Evolutionary conservation across 2,888 invertebrate species (phyloP).

Genomic region (Synanthedon tipuliformis): DNA sequence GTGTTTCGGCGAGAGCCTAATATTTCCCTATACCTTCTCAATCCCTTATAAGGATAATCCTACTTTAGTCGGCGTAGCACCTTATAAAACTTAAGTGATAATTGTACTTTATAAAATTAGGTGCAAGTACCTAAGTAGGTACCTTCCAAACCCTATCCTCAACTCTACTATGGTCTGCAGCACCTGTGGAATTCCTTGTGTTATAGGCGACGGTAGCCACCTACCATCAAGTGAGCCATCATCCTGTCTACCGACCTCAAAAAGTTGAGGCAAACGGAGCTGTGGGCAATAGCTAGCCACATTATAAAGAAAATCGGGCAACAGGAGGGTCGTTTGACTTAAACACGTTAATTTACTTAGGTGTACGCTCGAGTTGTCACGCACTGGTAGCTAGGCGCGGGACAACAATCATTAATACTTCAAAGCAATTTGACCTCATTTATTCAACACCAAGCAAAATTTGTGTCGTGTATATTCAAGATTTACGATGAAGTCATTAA

Average conservation of each 20-base stretch:
- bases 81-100: no score
- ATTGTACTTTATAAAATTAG: no score
- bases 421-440: constrained; percentile 52
- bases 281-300: not conserved
- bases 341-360: constrained; percentile 3
- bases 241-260: not conserved
- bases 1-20: no score
- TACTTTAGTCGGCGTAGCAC: no score
- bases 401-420: constrained; percentile 45
- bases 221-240: not conserved
- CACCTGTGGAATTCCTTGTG: no score
- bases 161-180: no score
- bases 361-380: not conserved
- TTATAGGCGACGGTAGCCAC: not conserved
- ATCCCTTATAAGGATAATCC: no score
- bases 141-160: no score
- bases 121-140: no score
- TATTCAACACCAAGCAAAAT: constrained; percentile 61
- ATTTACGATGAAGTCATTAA: constrained; percentile 69
- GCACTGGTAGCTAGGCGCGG: constrained; percentile 11
- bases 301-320: not conserved
- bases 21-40: no score
- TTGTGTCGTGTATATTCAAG: constrained; percentile 59
- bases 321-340: not conserved
- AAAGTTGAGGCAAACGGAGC: not conserved